Percentiles rank a stretch among this genome's conserved stretches.
These are phyloP conservation scores for Loris lydekkerianus DNA, from an alignment of 2,797 vertebrate species.

Conservation along the genomic window DNA sequence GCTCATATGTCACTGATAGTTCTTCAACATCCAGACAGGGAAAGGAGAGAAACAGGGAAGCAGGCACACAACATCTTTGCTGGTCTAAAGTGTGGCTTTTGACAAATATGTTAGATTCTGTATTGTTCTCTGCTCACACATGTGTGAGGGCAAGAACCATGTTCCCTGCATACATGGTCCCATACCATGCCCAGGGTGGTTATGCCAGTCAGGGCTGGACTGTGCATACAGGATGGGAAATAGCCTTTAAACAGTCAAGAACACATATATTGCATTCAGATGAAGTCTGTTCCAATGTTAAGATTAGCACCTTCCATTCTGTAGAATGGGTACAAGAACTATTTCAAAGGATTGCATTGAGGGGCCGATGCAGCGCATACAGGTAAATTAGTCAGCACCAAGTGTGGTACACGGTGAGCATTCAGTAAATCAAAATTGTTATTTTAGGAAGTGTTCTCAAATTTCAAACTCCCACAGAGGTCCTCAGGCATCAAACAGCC, in stretches of 20 bases:
- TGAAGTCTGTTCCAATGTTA: not conserved
- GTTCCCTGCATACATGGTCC: not conserved
- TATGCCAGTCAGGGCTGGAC: not conserved
- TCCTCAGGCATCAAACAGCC: not conserved
- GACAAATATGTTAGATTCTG: not conserved
- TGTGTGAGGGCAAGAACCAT: not conserved
- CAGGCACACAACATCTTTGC: not conserved
- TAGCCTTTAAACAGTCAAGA: not conserved
- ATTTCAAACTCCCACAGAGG: constrained; percentile 34
- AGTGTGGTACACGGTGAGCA: not conserved
- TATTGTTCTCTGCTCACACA: not conserved
- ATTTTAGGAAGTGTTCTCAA: constrained; percentile 31
- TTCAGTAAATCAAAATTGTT: constrained; percentile 4
- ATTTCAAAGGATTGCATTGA: not conserved
- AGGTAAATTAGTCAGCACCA: not conserved
- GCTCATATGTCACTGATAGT: not conserved
- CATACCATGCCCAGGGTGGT: not conserved
- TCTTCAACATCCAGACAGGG: not conserved
- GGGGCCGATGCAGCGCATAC: not conserved
- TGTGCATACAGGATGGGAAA: not conserved
- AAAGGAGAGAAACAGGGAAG: not conserved
- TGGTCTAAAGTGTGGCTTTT: not conserved
- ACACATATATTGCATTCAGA: not conserved
- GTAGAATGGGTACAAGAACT: not conserved
- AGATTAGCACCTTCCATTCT: constrained; percentile 18